A percentile compares a stretch with the other conserved stretches of the same genome.
Evolutionary conservation across 2,113 vertebrate species (phyloP).

Genomic region (Thymallus thymallus): DNA sequence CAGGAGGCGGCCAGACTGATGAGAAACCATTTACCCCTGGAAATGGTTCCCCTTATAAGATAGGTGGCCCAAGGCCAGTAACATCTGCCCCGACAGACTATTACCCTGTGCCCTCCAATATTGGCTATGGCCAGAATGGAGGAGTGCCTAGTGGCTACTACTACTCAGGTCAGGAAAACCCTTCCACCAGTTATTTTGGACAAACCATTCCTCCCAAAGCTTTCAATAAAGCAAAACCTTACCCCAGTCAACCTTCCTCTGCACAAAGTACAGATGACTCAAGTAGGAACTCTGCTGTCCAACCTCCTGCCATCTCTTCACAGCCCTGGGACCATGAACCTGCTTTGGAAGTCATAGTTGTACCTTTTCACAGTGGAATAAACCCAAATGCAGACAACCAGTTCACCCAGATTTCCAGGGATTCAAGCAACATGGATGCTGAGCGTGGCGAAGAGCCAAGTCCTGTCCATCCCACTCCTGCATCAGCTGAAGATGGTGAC

Average conservation of each 20-base stretch:
- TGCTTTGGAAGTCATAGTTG: not conserved
- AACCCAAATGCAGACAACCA: not conserved
- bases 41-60: too few species aligned
- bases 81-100: too few species aligned
- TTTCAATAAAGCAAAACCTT: not conserved
- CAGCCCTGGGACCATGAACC: not conserved
- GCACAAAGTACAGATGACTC: not conserved
- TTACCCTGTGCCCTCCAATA: too few species aligned
- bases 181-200: not conserved
- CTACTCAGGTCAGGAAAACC: not conserved
- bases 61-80: too few species aligned
- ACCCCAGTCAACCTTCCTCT: not conserved
- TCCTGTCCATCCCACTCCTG: not conserved
- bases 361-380: not conserved
- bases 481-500: not conserved
- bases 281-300: not conserved
- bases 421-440: not conserved
- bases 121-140: not conserved
- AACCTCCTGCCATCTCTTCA: not conserved
- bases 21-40: too few species aligned
- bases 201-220: too few species aligned
- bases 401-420: not conserved
- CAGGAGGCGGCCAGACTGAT: too few species aligned
- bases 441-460: not conserved
- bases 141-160: not conserved